phyloP scores from a whole-genome alignment of 2,888 invertebrate species.

The Eupithecia centaureata region DNA sequence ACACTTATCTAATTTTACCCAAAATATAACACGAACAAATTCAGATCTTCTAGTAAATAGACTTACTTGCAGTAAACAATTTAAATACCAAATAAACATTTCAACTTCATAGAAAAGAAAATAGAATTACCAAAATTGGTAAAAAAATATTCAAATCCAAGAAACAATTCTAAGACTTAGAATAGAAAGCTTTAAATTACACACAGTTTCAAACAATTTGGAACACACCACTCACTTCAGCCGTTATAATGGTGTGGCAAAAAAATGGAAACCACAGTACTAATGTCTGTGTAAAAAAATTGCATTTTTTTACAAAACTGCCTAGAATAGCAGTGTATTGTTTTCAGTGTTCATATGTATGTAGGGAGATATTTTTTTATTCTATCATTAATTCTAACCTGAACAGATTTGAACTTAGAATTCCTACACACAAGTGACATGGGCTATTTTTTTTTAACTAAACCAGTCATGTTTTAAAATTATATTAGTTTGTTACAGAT shows the following conservation, averaged over 20 bases:
- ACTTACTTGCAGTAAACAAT: background rate
- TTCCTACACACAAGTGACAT: no score
- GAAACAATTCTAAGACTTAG: background rate
- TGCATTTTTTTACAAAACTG: background rate
- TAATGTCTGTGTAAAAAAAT: background rate
- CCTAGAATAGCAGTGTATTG: background rate
- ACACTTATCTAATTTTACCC: slow-evolving; percentile 35
- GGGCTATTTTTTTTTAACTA: no score
- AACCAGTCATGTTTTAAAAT: no score
- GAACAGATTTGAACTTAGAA: no score
- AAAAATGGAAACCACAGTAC: background rate
- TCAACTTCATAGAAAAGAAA: background rate
- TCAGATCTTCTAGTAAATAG: slow-evolving; percentile 33
- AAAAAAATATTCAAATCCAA: background rate
- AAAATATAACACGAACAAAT: slow-evolving; percentile 31
- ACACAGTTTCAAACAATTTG: background rate
- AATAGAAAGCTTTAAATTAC: slow-evolving; percentile 5
- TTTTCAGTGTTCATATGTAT: no score
- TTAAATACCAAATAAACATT: background rate
- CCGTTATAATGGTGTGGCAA: background rate
- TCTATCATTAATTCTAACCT: no score
- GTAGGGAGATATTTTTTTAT: no score
- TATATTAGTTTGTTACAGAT: background rate
- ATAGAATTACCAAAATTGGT: background rate
- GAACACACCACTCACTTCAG: background rate